Conservation (phyloP, 2,113 vertebrate species). For the Gracilinanus agilis region DNA sequence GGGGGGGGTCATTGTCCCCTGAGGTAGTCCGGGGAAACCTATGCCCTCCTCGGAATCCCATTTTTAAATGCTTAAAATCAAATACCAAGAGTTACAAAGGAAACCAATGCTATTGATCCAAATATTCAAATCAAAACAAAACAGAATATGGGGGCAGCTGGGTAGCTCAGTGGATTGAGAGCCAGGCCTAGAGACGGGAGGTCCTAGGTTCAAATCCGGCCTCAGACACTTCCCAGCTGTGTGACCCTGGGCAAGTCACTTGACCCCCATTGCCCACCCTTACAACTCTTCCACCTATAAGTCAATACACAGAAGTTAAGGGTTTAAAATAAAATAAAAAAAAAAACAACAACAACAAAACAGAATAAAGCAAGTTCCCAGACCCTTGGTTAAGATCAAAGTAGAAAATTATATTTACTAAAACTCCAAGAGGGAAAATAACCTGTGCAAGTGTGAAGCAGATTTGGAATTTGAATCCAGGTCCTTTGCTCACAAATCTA, state of each 20-base stretch:
- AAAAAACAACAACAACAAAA: too few species aligned
- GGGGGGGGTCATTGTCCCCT: background rate
- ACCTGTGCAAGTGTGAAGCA: background rate
- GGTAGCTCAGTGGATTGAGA: too few species aligned
- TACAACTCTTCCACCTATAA: too few species aligned
- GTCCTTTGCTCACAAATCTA: background rate
- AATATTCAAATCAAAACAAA: background rate
- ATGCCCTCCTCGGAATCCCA: background rate
- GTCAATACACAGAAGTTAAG: too few species aligned
- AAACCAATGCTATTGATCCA: background rate
- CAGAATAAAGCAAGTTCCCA: background rate
- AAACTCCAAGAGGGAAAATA: background rate
- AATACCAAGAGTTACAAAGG: background rate
- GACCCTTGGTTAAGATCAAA: background rate
- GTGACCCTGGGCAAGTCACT: too few species aligned
- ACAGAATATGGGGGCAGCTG: too few species aligned
- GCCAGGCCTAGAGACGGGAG: too few species aligned
- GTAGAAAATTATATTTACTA: background rate
- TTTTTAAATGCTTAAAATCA: background rate
- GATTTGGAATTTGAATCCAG: background rate
- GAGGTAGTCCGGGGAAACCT: background rate
- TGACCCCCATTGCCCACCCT: too few species aligned
- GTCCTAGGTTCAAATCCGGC: too few species aligned
- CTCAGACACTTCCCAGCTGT: too few species aligned
- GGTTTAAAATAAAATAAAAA: too few species aligned